Percentiles rank a stretch among this genome's conserved stretches.
These are phyloP conservation scores for Ochlodes sylvanus DNA, from an alignment of 2,888 invertebrate genomes.

Conservation along the genomic window DNA sequence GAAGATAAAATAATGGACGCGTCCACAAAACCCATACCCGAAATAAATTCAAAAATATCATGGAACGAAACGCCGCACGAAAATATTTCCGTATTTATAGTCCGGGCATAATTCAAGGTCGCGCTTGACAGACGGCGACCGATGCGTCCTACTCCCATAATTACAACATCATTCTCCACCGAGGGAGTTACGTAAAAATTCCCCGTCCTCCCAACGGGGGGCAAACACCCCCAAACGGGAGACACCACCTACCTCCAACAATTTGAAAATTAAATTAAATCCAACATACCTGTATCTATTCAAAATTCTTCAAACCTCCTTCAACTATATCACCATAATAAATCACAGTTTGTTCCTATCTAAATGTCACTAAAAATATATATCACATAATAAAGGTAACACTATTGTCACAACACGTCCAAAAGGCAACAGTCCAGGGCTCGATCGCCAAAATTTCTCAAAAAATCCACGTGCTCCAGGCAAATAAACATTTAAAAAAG, in stretches of 20 bases:
- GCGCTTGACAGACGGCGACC: conserved; percentile 70
- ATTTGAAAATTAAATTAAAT: conserved; percentile 53
- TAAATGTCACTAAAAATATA: conserved; percentile 79
- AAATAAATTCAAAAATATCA: conserved; percentile 38
- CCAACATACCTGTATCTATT: conserved; percentile 72
- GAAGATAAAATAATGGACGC: conserved; percentile 29
- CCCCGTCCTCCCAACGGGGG: conserved; percentile 53
- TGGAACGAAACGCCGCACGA: conserved; percentile 58
- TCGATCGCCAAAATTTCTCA: conserved; percentile 72
- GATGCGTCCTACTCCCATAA: conserved; percentile 59
- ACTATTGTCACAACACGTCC: conserved; percentile 84
- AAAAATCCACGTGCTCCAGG: conserved; percentile 77
- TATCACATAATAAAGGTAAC: conserved; percentile 83
- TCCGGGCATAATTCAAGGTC: conserved; percentile 77
- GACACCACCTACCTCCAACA: conserved; percentile 59
- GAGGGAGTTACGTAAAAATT: conserved; percentile 70
- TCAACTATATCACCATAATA: conserved; percentile 81
- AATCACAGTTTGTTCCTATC: conserved; percentile 84
- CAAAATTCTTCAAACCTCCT: conserved; percentile 73
- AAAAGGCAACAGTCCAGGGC: conserved; percentile 81
- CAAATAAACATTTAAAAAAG: conserved; percentile 79
- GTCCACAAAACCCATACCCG: conserved; percentile 31
- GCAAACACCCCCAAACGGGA: conserved; percentile 43
- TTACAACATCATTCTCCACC: conserved; percentile 61
- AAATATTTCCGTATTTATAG: conserved; percentile 83